These are phyloP conservation scores for Apamea anceps DNA, from an alignment of 2,888 invertebrate species.

Conservation along the genomic window DNA sequence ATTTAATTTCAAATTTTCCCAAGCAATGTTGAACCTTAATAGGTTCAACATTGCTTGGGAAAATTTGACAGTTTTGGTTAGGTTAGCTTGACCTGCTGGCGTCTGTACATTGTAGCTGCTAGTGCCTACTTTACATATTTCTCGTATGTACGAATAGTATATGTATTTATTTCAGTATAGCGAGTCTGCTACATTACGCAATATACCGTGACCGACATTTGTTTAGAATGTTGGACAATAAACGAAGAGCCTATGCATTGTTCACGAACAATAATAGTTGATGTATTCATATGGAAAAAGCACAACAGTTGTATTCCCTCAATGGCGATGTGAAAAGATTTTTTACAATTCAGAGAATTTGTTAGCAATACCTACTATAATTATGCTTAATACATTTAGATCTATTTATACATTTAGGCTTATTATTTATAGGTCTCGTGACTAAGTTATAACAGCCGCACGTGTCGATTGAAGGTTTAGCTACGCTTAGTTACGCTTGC, in stretches of 20 bases:
- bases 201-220: conserved; percentile 46
- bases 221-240: conserved; percentile 27
- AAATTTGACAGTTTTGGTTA: too few relatives aligned
- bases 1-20: too few relatives aligned
- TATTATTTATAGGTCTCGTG: neutral
- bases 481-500: too few relatives aligned
- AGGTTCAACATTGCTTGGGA: too few relatives aligned
- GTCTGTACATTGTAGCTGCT: neutral
- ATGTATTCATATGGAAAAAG: conserved; percentile 48
- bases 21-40: too few relatives aligned
- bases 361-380: neutral
- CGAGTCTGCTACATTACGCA: conserved; percentile 37
- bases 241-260: conserved; percentile 34
- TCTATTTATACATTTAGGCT: neutral
- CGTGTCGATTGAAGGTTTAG: neutral
- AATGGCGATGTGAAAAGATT: neutral
- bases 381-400: neutral
- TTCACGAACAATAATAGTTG: conserved; percentile 29
- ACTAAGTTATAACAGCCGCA: too few relatives aligned
- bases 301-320: conserved; percentile 1
- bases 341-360: neutral
- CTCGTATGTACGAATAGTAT: conserved; percentile 4
- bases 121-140: neutral
- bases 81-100: too few relatives aligned
- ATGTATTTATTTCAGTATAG: conserved; percentile 7